These are phyloP conservation scores for Phengaris alcon DNA, from an alignment of 2,888 invertebrate species.

Conservation along the genomic window DNA sequence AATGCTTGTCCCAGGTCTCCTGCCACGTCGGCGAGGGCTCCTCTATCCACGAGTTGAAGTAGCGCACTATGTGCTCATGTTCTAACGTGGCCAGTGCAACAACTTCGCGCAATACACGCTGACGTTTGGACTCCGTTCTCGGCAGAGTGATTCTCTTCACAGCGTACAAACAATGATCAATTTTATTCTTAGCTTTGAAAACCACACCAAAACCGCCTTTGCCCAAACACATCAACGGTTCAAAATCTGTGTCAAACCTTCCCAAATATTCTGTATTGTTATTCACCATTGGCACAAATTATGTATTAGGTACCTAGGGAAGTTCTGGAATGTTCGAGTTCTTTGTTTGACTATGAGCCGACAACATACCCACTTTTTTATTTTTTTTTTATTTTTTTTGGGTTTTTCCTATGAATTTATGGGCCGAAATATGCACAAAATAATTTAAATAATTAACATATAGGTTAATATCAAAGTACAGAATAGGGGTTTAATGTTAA, in stretches of 20 bases:
- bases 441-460: no score
- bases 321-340: no score
- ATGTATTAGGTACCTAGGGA: no score
- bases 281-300: constrained; percentile 38
- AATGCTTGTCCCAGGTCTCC: constrained; percentile 85
- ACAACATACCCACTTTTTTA: no score
- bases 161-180: constrained; percentile 96
- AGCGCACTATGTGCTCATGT: constrained; percentile 96
- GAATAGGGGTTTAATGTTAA: no score
- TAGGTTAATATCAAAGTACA: no score
- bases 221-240: constrained; percentile 88
- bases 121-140: constrained; percentile 86
- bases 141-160: constrained; percentile 95
- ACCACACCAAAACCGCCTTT: constrained; percentile 98
- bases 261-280: constrained; percentile 64
- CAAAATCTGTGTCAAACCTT: constrained; percentile 92
- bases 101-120: constrained; percentile 95
- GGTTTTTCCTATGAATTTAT: no score
- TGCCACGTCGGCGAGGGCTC: constrained; percentile 94
- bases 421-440: no score
- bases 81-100: constrained; percentile 96
- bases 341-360: no score
- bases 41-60: constrained; percentile 97
- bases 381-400: no score
- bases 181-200: constrained; percentile 94